Percentiles rank a stretch among this genome's conserved stretches.
phyloP scores from a whole-genome alignment of 2,888 invertebrate species.

The Lacanobia oleracea region DNA sequence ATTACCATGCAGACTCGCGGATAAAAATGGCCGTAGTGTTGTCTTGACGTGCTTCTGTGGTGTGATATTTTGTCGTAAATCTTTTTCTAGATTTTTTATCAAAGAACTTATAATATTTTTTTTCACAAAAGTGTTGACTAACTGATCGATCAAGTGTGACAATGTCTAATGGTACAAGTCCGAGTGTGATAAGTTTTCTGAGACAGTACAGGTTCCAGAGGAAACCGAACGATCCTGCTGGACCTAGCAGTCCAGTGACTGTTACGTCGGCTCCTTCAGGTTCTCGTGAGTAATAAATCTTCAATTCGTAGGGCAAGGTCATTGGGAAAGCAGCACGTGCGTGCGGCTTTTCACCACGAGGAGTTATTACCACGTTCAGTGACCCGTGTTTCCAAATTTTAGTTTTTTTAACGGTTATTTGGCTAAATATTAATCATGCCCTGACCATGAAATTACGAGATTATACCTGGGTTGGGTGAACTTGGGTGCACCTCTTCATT shows the following conservation, averaged over 20 bases:
- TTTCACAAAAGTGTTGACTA: conserved; percentile 60
- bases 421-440: conserved; percentile 16
- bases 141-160: conserved; percentile 66
- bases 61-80: conserved; percentile 76
- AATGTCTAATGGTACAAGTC: conserved; percentile 89
- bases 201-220: conserved; percentile 93
- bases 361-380: conserved; percentile 71
- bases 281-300: conserved; percentile 80
- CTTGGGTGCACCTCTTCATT: neutral
- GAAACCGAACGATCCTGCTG: conserved; percentile 86
- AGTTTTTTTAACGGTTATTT: conserved; percentile 61
- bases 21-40: conserved; percentile 89
- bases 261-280: conserved; percentile 81
- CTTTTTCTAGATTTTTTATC: conserved; percentile 72
- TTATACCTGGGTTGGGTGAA: neutral
- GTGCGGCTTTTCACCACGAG: conserved; percentile 66
- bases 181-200: conserved; percentile 91
- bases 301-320: conserved; percentile 44
- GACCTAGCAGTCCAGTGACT: conserved; percentile 79
- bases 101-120: conserved; percentile 65
- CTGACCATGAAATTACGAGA: conserved; percentile 16
- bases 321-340: conserved; percentile 69
- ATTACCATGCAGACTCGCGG: conserved; percentile 81
- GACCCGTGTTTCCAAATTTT: conserved; percentile 73
- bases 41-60: conserved; percentile 79